Evolutionary conservation across 37 sponge, comb jelly and placozoan species (phyloP).

Genomic region (Hormiphora californensis): DNA sequence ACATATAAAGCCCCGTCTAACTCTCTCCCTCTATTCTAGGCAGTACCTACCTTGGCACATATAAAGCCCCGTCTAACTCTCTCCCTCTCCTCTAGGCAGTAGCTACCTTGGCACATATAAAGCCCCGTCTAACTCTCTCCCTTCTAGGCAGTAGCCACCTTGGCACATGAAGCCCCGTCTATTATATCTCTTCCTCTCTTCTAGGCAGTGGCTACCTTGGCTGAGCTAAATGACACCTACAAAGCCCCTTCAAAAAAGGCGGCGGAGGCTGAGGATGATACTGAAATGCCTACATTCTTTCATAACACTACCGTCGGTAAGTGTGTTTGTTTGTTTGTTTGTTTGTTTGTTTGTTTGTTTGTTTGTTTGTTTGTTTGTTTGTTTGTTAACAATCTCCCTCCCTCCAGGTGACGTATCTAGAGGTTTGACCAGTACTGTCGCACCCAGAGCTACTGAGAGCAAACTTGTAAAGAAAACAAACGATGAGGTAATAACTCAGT

Average conservation of each 20-base stretch:
- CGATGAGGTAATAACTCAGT: not conserved
- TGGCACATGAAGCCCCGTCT: not conserved
- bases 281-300: not conserved
- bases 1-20: not conserved
- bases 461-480: not conserved
- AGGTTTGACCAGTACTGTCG: slow-evolving; percentile 32
- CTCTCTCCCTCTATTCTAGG: not conserved
- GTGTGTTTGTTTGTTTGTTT: not conserved
- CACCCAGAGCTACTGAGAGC: not conserved
- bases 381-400: not conserved
- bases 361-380: not conserved
- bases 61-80: not conserved
- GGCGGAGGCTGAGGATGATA: not conserved
- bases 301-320: not conserved
- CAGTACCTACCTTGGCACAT: too few species aligned
- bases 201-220: not conserved
- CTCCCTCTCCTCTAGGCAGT: not conserved
- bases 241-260: not conserved
- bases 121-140: not conserved
- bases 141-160: too few species aligned
- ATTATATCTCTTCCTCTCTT: not conserved
- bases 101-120: too few species aligned
- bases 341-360: not conserved
- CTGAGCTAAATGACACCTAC: slow-evolving; percentile 10
- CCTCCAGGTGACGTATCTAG: slow-evolving; percentile 15